Conservation (phyloP, 2,888 invertebrate genomes). For the Onchidella celtica region DNA sequence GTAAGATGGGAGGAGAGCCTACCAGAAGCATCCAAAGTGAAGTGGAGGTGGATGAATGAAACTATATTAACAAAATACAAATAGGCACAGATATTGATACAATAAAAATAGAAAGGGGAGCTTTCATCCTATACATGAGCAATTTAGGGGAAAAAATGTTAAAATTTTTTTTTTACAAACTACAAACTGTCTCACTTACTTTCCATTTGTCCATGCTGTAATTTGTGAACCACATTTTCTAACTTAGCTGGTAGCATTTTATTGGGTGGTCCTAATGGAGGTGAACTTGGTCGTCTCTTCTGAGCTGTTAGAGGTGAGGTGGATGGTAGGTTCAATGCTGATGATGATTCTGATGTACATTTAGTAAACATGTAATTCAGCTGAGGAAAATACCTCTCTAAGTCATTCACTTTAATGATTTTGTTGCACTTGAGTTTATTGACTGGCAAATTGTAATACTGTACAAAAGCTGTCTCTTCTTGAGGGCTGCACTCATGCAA, state of each 20-base stretch:
- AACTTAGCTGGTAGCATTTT: slow-evolving; percentile 3
- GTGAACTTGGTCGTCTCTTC: slow-evolving; percentile 27
- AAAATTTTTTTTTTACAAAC: too few species aligned
- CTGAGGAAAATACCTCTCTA: slow-evolving; percentile 74
- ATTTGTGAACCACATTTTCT: background rate
- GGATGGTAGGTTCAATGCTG: background rate
- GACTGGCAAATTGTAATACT: slow-evolving; percentile 76
- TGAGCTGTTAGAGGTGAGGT: background rate
- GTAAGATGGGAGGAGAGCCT: too few species aligned
- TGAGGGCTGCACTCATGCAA: slow-evolving; percentile 69
- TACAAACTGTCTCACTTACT: too few species aligned
- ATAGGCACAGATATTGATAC: too few species aligned
- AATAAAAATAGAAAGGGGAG: too few species aligned
- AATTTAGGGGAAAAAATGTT: too few species aligned
- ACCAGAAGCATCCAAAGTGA: too few species aligned
- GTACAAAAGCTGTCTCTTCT: slow-evolving; percentile 76
- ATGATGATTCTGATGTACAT: slow-evolving; percentile 3
- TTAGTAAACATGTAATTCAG: slow-evolving; percentile 71
- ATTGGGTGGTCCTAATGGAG: slow-evolving; percentile 22
- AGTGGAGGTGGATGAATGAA: too few species aligned
- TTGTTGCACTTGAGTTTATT: slow-evolving; percentile 75
- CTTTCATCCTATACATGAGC: too few species aligned
- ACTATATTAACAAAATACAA: too few species aligned
- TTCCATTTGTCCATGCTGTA: too few species aligned
- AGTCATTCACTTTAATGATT: slow-evolving; percentile 72